Evolutionary conservation across 1,140 invertebrate genomes (phyloP).

Genomic region (Brachionus koreanus): DNA sequence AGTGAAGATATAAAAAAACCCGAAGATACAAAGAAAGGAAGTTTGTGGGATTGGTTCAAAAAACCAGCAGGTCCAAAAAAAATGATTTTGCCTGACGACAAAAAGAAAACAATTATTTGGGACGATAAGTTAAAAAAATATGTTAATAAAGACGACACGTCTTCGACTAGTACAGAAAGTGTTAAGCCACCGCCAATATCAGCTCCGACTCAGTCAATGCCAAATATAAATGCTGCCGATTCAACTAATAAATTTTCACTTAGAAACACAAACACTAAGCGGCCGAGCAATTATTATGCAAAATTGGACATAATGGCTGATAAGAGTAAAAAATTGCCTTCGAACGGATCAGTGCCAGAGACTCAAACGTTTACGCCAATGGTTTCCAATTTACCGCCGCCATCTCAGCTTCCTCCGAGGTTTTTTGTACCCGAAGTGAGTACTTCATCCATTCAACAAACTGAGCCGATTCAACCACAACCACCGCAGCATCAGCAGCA

Average conservation of each 20-base stretch:
- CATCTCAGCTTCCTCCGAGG: conserved; percentile 29
- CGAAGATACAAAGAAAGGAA: background rate
- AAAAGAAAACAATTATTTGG: conserved; percentile 41
- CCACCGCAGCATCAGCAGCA: background rate
- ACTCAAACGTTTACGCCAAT: background rate
- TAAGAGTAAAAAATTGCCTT: conserved; percentile 1
- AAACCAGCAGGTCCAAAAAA: conserved; percentile 11
- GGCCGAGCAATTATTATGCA: conserved; percentile 23
- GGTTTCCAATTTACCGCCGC: background rate
- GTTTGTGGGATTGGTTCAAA: conserved; percentile 4
- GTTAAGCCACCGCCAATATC: conserved; percentile 8
- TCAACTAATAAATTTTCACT: conserved; percentile 27
- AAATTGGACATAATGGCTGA: conserved; percentile 40
- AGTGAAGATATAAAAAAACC: background rate
- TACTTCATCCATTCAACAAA: background rate
- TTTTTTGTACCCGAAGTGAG: conserved; percentile 27
- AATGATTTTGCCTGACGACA: conserved; percentile 38
- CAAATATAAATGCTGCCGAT: background rate
- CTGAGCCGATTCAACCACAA: background rate
- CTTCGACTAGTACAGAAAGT: background rate
- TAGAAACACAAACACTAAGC: conserved; percentile 4
- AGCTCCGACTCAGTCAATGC: background rate
- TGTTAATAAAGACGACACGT: conserved; percentile 3
- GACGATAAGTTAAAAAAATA: conserved; percentile 42
- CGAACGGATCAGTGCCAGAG: background rate